Conservation (phyloP, 2,113 vertebrate genomes). For the Lepus europaeus region DNA sequence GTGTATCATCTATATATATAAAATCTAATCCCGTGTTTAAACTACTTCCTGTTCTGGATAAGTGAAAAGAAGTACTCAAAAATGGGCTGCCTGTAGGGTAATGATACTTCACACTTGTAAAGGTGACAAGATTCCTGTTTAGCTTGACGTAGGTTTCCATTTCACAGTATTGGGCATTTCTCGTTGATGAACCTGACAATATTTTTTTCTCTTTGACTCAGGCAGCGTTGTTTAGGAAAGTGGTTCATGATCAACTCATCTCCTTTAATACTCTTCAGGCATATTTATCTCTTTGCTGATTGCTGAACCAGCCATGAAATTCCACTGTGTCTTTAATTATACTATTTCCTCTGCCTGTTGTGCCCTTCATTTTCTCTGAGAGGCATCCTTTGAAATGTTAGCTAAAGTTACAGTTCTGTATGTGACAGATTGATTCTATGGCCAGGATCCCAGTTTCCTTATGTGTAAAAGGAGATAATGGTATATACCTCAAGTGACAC, state of each 20-base stretch:
- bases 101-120: neutral
- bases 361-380: neutral
- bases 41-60: neutral
- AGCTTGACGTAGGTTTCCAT: neutral
- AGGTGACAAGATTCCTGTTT: neutral
- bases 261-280: neutral
- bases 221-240: neutral
- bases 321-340: neutral
- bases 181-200: neutral
- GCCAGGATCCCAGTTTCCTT: neutral
- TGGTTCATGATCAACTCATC: neutral
- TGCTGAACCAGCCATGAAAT: neutral
- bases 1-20: neutral
- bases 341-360: neutral
- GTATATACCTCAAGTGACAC: neutral
- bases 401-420: neutral
- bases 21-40: neutral
- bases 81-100: neutral
- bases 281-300: neutral
- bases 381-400: neutral
- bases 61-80: neutral
- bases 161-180: neutral
- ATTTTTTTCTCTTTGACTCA: neutral
- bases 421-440: neutral
- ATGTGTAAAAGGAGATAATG: neutral